Base-by-base conservation (phyloP, 2,888 invertebrate genomes). In the Hanleya hanleyi region DNA sequence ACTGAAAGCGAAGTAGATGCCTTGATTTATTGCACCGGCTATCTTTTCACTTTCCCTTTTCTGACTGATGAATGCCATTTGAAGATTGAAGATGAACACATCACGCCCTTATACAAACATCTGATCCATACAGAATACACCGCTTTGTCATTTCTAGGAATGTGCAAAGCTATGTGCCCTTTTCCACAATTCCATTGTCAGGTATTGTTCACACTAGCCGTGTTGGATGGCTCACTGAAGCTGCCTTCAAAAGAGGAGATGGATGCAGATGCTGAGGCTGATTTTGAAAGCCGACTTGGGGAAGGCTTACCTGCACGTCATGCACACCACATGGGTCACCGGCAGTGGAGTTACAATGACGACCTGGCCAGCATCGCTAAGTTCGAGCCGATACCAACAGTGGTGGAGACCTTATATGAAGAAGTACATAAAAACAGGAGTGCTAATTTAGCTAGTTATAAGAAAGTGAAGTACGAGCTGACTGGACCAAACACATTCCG, bases 61-160 rank as follows among this genome's bases (percentile, higher is more conserved):
- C 92, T 96, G 75, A 92, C 93, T 69, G 88, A 92, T 26, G 93
- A 93, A 4, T 95, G 96, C 87, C 93, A 93, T 2, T 92, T 96
- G 65, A 91, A 89, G 32, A 94, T 96, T 3, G 94, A 95, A 64
- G 94, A 95, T 73, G 37, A 64, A 26, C 94, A 94, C 91, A 94
- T 97, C n/a, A 93, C 94, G 83, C 95, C 95, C 0, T 92, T 97
- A 0, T 96, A 95, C 92, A 96, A 96, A 87, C 97, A 96, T 87
- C 91, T 96, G 68, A 93, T 97, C 49, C 95, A 97, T 88, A 94
- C 95, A 65, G 92, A 94, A 76, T 93, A 94, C 84, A 96, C 96
- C 0, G 93, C 94, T 15, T 94, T 97, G 93, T 94, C 94, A 70
- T 93, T 97, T 79, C 92, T 96, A 51, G 97, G 97, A 0, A 92